Evolutionary conservation across 2,888 invertebrate genomes (phyloP).

Genomic region (Nomada fucata): DNA sequence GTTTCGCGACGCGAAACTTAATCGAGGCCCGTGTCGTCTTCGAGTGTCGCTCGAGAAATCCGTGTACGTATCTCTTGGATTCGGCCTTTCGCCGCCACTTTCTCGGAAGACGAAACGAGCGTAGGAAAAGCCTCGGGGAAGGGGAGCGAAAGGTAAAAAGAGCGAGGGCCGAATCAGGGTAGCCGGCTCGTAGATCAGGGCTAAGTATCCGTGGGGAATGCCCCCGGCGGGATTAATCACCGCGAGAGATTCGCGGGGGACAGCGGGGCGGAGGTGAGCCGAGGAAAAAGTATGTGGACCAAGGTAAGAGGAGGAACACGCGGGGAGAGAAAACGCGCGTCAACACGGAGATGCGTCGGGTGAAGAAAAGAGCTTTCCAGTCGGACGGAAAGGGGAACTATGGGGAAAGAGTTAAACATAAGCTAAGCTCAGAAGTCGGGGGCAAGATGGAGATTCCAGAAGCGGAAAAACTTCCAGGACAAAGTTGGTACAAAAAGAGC

Average conservation of each 20-base stretch:
- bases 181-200: conserved; percentile 76
- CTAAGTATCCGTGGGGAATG: conserved; percentile 79
- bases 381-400: conserved; percentile 8
- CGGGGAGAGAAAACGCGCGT: conserved; percentile 7
- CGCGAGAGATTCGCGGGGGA: conserved; percentile 56
- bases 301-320: conserved; percentile 2
- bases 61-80: conserved; percentile 6
- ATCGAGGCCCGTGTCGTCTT: conserved; percentile 28
- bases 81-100: conserved; percentile 4
- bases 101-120: not conserved
- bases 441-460: too few relatives aligned
- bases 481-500: too few relatives aligned
- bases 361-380: conserved; percentile 5
- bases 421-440: not conserved
- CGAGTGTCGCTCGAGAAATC: conserved; percentile 30
- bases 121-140: not conserved
- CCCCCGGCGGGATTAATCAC: conserved; percentile 78
- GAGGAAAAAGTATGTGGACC: conserved; percentile 7
- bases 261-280: not conserved
- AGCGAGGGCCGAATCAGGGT: conserved; percentile 31
- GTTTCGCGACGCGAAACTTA: conserved; percentile 50
- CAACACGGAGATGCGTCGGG: conserved; percentile 13
- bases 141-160: not conserved
- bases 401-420: conserved; percentile 11
- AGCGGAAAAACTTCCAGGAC: too few relatives aligned